Percentiles rank a stretch among this genome's conserved stretches.
phyloP scores from a whole-genome alignment of 2,888 invertebrate genomes.

The Chaetoderma sp. region DNA sequence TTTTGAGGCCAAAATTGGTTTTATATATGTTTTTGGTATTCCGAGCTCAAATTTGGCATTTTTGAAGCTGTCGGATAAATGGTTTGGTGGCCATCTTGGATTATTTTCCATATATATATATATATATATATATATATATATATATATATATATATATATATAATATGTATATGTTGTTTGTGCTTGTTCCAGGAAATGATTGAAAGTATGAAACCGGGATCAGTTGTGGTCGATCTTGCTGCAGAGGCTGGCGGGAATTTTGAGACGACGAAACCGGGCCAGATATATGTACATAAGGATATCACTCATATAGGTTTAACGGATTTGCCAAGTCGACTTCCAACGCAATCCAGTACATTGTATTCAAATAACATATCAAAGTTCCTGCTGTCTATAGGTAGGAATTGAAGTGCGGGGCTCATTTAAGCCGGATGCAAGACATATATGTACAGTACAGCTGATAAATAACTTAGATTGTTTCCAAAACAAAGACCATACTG shows the following conservation, averaged over 20 bases:
- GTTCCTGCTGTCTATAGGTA: slow-evolving; percentile 84
- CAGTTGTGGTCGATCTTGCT: slow-evolving; percentile 89
- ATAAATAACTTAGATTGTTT: no score
- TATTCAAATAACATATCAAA: slow-evolving; percentile 94
- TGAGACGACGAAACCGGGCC: slow-evolving; percentile 84
- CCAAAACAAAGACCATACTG: no score
- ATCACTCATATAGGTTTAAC: slow-evolving; percentile 88
- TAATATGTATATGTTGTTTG: not conserved
- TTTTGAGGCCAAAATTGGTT: no score
- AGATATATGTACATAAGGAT: slow-evolving; percentile 81
- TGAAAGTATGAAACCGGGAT: slow-evolving; percentile 86
- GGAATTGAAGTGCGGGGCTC: slow-evolving; percentile 41
- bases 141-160: no score
- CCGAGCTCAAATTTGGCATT: no score
- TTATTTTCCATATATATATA: no score
- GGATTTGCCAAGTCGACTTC: slow-evolving; percentile 85
- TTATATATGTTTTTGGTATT: no score
- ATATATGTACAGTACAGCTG: no score
- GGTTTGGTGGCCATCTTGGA: no score
- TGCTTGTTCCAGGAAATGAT: slow-evolving; percentile 76
- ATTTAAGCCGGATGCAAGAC: not conserved
- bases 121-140: no score
- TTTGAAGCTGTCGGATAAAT: no score
- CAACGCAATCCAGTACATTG: slow-evolving; percentile 86
- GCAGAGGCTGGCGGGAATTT: slow-evolving; percentile 90